A percentile compares a stretch with the other conserved stretches of the same genome.
Evolutionary conservation across 1,140 invertebrate genomes (phyloP).

Genomic region (Subanguina moxae): DNA sequence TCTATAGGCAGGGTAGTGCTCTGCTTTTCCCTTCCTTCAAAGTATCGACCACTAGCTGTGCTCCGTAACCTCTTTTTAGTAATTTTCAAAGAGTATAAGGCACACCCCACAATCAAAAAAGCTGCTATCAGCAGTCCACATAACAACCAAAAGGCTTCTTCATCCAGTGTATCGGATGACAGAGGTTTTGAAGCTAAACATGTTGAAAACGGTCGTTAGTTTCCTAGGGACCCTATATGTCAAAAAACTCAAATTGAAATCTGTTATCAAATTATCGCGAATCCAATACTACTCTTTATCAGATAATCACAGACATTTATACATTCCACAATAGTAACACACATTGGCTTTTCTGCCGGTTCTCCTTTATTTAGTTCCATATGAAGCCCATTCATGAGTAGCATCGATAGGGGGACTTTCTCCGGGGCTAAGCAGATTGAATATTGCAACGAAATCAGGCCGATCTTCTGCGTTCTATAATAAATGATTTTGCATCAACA

Average conservation of each 20-base stretch:
- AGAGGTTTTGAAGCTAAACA: background rate
- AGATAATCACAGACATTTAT: too few species aligned
- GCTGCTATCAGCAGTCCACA: background rate
- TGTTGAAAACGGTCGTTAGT: too few species aligned
- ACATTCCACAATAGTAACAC: too few species aligned
- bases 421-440: constrained; percentile 32
- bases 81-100: background rate
- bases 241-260: background rate
- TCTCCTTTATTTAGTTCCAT: too few species aligned
- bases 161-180: background rate
- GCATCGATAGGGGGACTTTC: constrained; percentile 20
- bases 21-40: background rate
- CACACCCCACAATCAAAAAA: background rate
- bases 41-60: background rate
- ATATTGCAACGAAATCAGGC: constrained; percentile 19
- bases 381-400: too few species aligned
- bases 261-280: too few species aligned
- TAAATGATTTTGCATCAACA: background rate
- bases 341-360: too few species aligned
- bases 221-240: background rate
- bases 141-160: background rate
- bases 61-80: background rate
- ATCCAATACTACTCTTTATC: too few species aligned
- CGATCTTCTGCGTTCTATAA: constrained; percentile 24
- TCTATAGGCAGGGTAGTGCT: constrained; percentile 1